Conservation (phyloP, 2,888 invertebrate species). For the Oxycera nigricornis region DNA sequence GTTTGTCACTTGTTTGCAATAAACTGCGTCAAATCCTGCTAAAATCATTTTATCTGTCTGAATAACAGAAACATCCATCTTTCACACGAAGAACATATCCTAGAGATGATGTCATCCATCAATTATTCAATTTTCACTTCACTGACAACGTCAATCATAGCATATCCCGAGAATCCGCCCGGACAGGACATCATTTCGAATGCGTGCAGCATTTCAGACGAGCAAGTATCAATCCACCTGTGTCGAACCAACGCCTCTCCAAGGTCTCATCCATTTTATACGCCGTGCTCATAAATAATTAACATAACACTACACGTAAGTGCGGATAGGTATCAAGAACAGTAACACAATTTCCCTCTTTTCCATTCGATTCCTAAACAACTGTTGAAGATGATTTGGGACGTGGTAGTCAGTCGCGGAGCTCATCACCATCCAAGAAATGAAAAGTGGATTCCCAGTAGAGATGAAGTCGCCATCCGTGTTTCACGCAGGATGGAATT, state of each 20-base stretch:
- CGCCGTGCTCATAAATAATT: conserved; percentile 16
- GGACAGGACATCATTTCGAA: background rate
- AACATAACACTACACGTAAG: background rate
- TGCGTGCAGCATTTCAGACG: background rate
- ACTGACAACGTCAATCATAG: conserved; percentile 31
- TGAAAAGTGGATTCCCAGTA: background rate
- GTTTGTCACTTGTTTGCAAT: background rate
- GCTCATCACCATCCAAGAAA: background rate
- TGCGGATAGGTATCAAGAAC: background rate
- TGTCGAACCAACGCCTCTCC: background rate
- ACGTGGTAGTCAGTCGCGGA: too few species aligned
- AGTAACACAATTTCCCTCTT: background rate
- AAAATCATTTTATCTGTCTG: background rate
- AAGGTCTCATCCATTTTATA: conserved; percentile 21
- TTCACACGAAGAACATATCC: background rate
- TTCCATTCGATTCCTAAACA: background rate
- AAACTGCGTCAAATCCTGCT: background rate
- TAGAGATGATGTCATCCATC: conserved; percentile 7
- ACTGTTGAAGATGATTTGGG: background rate
- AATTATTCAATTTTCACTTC: conserved; percentile 29
- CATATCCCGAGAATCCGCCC: background rate
- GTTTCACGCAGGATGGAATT: background rate
- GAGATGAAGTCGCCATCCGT: background rate
- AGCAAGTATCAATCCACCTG: background rate
- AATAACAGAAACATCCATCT: background rate